A percentile compares a stretch with the other conserved stretches of the same genome.
Conservation (phyloP, 1,140 invertebrate genomes). For the Drosophila tani region DNA sequence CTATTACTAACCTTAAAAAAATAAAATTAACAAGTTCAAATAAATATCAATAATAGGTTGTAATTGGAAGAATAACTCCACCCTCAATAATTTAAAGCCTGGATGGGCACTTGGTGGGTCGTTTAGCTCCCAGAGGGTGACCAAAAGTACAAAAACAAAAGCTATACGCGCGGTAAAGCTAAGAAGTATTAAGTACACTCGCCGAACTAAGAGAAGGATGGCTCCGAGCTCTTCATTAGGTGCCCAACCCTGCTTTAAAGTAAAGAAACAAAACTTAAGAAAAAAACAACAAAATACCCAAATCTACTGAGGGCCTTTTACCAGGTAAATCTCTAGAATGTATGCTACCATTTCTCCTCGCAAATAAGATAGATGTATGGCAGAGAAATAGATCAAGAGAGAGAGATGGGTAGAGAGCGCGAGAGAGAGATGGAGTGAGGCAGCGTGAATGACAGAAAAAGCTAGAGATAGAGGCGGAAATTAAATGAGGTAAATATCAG, state of each 20-base stretch:
- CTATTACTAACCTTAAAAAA: background rate
- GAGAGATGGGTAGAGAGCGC: conserved; percentile 10
- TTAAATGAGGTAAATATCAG: conserved; percentile 1
- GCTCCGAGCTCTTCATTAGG: background rate
- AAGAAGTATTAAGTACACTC: no score
- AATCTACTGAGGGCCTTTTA: conserved; percentile 3
- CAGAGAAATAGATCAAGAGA: conserved; percentile 10
- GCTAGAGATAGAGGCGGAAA: conserved; percentile 53
- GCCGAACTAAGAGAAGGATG: background rate
- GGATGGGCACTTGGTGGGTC: no score
- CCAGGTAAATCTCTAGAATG: background rate
- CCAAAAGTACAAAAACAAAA: background rate
- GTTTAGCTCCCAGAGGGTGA: background rate
- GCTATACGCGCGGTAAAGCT: background rate
- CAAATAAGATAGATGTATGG: conserved; percentile 16
- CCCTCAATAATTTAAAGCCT: no score
- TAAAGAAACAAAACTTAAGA: background rate
- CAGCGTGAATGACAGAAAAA: conserved; percentile 58
- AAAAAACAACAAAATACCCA: background rate
- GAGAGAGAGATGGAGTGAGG: conserved; percentile 27
- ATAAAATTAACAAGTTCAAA: background rate
- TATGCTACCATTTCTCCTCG: conserved; percentile 12
- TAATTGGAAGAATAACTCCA: background rate
- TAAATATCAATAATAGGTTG: background rate
- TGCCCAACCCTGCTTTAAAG: background rate